Evolutionary conservation across 2,888 invertebrate genomes (phyloP).

Genomic region (Achlya flavicornis): DNA sequence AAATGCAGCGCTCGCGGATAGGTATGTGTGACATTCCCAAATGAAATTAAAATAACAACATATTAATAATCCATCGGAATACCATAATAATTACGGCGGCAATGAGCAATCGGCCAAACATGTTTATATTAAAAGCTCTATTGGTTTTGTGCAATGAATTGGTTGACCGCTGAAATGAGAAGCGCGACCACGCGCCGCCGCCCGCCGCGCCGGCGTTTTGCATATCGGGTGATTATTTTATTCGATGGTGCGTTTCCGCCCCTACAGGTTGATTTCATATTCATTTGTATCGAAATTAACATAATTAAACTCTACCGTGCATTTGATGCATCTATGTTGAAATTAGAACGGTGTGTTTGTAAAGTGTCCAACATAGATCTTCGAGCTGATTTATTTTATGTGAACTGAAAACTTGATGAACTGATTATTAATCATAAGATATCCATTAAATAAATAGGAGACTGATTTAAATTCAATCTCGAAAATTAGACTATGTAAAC

Average conservation of each 20-base stretch:
- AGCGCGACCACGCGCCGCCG: slow-evolving; percentile 36
- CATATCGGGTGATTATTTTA: slow-evolving; percentile 72
- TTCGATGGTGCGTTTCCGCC: slow-evolving; percentile 48
- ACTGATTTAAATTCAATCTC: no score
- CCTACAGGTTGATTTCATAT: slow-evolving; percentile 56
- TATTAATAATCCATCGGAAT: slow-evolving; percentile 31
- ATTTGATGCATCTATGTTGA: background rate
- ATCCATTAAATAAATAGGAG: no score
- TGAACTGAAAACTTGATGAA: no score
- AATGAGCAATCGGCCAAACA: slow-evolving; percentile 52
- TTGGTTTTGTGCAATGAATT: slow-evolving; percentile 68
- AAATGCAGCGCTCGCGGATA: background rate
- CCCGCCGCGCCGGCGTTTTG: slow-evolving; percentile 49
- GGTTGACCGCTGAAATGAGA: slow-evolving; percentile 64
- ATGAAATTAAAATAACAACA: slow-evolving; percentile 30
- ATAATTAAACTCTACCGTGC: slow-evolving; percentile 23
- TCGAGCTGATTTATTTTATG: no score
- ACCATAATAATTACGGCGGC: slow-evolving; percentile 48
- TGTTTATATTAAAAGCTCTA: slow-evolving; percentile 67
- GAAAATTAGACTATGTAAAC: no score
- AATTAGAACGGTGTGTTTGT: background rate
- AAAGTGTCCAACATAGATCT: no score
- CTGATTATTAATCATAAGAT: no score
- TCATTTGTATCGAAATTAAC: slow-evolving; percentile 57
- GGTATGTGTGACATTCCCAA: background rate